These are phyloP conservation scores for Odobenus rosmarus DNA, from an alignment of 2,113 vertebrate species.

Conservation along the genomic window DNA sequence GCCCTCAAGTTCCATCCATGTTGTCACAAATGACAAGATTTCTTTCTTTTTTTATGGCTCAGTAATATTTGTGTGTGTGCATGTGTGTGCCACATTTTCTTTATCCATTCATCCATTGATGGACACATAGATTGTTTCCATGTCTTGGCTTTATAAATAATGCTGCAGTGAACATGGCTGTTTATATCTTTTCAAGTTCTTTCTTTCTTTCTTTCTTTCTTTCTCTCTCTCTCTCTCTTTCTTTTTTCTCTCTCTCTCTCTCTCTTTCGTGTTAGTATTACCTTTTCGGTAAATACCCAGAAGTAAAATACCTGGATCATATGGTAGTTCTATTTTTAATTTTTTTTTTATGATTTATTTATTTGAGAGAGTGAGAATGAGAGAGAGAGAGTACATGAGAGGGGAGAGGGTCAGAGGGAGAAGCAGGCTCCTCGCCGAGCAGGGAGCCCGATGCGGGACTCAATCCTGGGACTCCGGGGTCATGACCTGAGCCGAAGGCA, in stretches of 20 bases:
- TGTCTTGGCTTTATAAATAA: background rate
- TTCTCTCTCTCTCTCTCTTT: accelerated
- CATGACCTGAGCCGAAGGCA: no score
- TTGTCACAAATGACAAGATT: background rate
- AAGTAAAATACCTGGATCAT: background rate
- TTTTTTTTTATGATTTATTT: background rate
- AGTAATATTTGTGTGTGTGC: background rate
- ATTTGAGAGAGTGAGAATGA: no score
- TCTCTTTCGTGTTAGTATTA: background rate
- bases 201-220: background rate
- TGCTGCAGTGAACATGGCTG: background rate
- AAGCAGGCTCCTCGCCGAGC: no score
- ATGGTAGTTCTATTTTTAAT: background rate
- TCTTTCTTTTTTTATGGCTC: background rate
- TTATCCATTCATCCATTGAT: background rate
- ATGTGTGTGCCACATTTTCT: background rate
- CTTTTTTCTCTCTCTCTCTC: no score
- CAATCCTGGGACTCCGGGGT: no score
- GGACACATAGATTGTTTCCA: background rate
- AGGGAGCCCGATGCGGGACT: no score
- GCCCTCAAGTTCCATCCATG: background rate
- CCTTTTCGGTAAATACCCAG: background rate
- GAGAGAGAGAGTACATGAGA: no score
- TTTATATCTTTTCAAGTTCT: background rate
- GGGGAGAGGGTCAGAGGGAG: no score